Conservation (phyloP, 2,888 invertebrate species). For the Meta bourneti region DNA sequence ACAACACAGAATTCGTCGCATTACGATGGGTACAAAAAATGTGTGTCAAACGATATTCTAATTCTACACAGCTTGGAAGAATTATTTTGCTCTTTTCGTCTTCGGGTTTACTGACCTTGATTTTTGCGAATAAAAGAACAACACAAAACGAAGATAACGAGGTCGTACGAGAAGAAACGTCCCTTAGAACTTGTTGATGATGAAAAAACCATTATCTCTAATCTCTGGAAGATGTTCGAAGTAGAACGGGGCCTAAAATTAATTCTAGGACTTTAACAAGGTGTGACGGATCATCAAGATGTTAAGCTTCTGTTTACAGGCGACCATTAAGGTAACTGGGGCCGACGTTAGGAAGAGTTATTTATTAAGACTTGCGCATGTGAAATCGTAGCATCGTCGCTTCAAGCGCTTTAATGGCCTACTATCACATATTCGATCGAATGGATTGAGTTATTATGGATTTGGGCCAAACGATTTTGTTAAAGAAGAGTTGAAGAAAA, state of each 20-base stretch:
- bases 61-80: background rate
- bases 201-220: background rate
- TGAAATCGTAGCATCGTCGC: background rate
- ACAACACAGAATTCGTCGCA: background rate
- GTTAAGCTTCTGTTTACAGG: background rate
- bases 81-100: background rate
- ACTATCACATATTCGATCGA: background rate
- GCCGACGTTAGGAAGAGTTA: background rate
- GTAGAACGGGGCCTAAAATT: background rate
- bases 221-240: background rate
- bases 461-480: background rate
- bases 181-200: background rate
- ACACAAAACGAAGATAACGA: background rate
- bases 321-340: background rate
- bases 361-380: background rate
- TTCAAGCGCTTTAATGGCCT: background rate
- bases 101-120: background rate
- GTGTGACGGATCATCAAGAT: background rate
- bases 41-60: slow-evolving; percentile 1
- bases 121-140: background rate
- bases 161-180: background rate
- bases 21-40: background rate
- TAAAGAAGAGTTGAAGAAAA: background rate
- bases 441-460: background rate
- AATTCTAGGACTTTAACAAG: background rate